These are phyloP conservation scores for Cavia porcellus DNA, from an alignment of 2,113 vertebrate species.

Conservation along the genomic window DNA sequence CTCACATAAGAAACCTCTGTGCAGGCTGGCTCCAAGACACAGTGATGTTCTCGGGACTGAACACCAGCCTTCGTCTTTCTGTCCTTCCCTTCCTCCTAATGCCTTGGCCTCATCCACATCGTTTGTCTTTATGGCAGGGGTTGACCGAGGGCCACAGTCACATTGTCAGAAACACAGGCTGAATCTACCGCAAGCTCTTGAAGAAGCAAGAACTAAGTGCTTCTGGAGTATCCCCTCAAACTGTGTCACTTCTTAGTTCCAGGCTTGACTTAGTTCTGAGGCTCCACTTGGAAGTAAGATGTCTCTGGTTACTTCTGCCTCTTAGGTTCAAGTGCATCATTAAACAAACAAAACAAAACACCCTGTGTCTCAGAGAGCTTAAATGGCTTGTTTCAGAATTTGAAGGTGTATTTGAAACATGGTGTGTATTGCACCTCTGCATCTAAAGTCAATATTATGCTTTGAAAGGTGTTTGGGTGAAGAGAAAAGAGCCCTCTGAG, in stretches of 20 bases:
- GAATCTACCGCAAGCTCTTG: neutral
- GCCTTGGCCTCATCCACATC: neutral
- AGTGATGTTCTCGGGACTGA: neutral
- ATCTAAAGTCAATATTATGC: neutral
- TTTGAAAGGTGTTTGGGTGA: neutral
- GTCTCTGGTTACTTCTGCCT: neutral
- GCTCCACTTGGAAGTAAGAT: neutral
- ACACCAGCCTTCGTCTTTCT: neutral
- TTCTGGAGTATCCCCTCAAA: neutral
- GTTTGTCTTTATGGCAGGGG: neutral
- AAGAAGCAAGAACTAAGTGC: neutral
- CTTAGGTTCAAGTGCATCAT: neutral
- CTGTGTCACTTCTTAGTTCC: neutral
- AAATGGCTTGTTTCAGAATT: neutral
- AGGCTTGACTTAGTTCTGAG: conserved; percentile 12
- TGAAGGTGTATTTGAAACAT: neutral
- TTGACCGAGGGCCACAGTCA: neutral
- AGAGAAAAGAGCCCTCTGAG: neutral
- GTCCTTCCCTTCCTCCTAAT: neutral
- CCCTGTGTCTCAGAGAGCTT: neutral
- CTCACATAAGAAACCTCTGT: neutral
- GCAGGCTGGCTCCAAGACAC: neutral
- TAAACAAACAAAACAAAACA: neutral
- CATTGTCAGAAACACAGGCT: neutral
- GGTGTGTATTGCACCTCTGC: neutral